Percentiles rank a stretch among this genome's conserved stretches.
phyloP scores from a whole-genome alignment of 2,888 invertebrate genomes.

The Andricus quercusramuli region DNA sequence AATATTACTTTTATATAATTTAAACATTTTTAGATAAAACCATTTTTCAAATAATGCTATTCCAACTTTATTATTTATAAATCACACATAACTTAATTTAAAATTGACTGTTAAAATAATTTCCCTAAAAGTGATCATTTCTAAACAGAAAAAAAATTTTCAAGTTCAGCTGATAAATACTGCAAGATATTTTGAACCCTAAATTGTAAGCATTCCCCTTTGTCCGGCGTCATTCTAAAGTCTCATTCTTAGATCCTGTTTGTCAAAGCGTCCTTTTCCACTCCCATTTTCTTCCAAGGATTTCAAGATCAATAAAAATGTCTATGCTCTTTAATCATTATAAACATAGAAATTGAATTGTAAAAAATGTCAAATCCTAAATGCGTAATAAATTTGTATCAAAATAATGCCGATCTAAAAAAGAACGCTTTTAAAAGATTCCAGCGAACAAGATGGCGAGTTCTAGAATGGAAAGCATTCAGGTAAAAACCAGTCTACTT shows the following conservation, averaged over 20 bases:
- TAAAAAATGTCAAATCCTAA: not conserved
- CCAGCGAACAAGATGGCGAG: constrained; percentile 1
- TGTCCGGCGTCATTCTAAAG: not conserved
- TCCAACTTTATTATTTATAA: too few species aligned
- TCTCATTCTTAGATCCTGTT: not conserved
- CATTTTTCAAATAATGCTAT: too few species aligned
- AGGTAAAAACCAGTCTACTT: constrained; percentile 7
- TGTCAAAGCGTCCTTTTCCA: not conserved
- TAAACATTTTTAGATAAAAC: too few species aligned
- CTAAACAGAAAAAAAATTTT: not conserved
- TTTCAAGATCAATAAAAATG: not conserved
- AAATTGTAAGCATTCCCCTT: not conserved
- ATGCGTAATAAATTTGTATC: not conserved
- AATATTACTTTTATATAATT: too few species aligned
- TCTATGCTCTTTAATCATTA: not conserved
- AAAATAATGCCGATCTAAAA: not conserved
- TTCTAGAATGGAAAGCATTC: constrained; percentile 36
- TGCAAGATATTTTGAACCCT: not conserved
- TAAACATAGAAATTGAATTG: not conserved
- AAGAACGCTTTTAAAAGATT: not conserved
- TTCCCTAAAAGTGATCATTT: not conserved
- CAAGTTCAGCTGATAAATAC: not conserved
- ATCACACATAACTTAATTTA: too few species aligned
- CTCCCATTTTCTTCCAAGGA: not conserved
- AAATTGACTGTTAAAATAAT: not conserved